Base-by-base conservation (phyloP, 2,797 vertebrate species). In the Spinibarbus caldwelli region DNA sequence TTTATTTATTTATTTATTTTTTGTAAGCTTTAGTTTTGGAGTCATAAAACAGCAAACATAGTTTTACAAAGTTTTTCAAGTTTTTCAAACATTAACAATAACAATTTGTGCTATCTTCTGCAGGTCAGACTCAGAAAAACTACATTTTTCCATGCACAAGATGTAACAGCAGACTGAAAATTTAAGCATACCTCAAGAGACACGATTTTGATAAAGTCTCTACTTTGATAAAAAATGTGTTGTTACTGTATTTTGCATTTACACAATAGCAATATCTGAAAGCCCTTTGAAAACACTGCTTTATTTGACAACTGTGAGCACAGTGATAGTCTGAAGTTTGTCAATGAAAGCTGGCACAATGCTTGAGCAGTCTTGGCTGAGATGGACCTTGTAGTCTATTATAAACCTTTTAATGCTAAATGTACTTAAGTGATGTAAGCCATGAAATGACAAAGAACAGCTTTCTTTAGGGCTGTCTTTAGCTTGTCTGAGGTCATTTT, bases 391-490 rank as follows among this genome's bases (percentile, higher is more conserved):
- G 23, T 52, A 64, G 70, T 83, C 80, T 75, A 82, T 89, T 84
- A 86, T 38, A 29, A 83, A 87, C 64, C 68, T 86, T 52, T 86
- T 84, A 86, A 84, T 84, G 81, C 36, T 43, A 86, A 73, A 81
- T 78, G 78, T 83, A 80, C 75, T 47, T 86, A 52, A 64, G 66
- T 34, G 73, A 66, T 64, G 26, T n/a, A 15, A 21, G 54, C 54
- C 38, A 75, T 78, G 82, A 86, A 88, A 66, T 45, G 45, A 83
- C 45, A 67, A 77, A 64, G 3, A 6, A 14, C 71, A 75, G 66
- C 29, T 31, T 45, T 47, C 19, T 77, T 36, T 38, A 57, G 31
- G 41, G 29, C 23, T 41, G 64, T 29, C 75, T 47, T 41, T 59
- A 71, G 34, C 68, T 82, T 59, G 57, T 72, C 26, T 83, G 38